Percentiles rank a stretch among this genome's conserved stretches.
Evolutionary conservation across 2,797 vertebrate genomes (phyloP).

Genomic region (Molossus molossus): DNA sequence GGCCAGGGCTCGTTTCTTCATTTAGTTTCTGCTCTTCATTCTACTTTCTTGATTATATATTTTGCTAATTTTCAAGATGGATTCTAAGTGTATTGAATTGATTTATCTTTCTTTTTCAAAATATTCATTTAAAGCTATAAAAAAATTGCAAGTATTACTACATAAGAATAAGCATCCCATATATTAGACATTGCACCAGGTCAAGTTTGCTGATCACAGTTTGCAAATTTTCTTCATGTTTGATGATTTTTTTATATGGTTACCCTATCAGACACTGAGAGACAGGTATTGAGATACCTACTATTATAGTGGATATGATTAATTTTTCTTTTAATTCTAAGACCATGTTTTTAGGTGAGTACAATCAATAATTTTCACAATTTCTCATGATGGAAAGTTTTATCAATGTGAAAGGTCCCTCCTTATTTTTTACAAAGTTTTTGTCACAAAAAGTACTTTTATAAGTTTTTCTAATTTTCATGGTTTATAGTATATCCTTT

Average conservation of each 20-base stretch:
- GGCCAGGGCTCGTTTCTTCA: background rate
- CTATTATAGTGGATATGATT: background rate
- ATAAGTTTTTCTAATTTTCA: background rate
- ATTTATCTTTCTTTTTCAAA: background rate
- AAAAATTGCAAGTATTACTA: background rate
- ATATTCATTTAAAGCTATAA: background rate
- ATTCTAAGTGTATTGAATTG: background rate
- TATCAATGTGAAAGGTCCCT: background rate
- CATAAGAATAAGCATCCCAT: background rate
- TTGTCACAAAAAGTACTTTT: background rate
- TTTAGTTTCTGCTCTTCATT: background rate
- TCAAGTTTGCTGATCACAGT: background rate
- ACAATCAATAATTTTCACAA: background rate
- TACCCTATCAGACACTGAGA: background rate
- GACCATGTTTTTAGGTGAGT: background rate
- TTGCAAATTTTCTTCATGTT: background rate
- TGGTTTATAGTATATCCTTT: no score
- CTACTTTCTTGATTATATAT: background rate
- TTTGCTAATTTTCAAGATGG: background rate
- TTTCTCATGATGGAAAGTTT: background rate
- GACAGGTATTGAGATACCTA: background rate
- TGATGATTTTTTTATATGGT: background rate
- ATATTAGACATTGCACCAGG: background rate
- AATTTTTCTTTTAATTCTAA: background rate
- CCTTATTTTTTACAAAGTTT: background rate